Evolutionary conservation across 2,113 vertebrate genomes (phyloP).

Genomic region (Dermatemys mawii): DNA sequence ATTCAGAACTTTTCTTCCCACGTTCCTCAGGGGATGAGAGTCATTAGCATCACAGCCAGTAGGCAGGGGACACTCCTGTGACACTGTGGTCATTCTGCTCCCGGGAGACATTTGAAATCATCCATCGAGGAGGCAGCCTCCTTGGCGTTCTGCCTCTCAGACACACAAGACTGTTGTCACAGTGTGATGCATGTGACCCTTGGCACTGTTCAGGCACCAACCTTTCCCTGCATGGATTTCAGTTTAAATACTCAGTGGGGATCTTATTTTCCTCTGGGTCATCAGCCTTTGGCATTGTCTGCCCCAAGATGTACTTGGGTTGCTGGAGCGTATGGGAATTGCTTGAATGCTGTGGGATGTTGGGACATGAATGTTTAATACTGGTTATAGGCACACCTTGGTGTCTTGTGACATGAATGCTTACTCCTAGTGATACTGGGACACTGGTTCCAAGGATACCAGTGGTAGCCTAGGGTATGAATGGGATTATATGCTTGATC

Average conservation of each 20-base stretch:
- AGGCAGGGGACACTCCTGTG: conserved; percentile 5
- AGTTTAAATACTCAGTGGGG: neutral
- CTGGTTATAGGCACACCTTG: neutral
- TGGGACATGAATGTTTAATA: neutral
- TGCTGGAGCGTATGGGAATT: neutral
- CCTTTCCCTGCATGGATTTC: neutral
- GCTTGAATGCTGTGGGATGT: neutral
- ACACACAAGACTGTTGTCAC: neutral
- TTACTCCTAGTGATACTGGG: neutral
- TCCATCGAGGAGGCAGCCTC: conserved; percentile 47
- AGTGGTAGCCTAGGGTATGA: neutral
- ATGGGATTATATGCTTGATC: neutral
- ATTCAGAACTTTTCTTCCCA: neutral
- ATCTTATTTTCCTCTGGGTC: neutral
- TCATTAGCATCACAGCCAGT: conserved; percentile 9
- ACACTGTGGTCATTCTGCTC: conserved; percentile 8
- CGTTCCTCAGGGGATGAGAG: neutral
- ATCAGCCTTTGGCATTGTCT: neutral
- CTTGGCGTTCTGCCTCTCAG: conserved; percentile 14
- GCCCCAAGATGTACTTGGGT: neutral
- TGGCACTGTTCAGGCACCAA: neutral
- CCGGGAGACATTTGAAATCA: conserved; percentile 28
- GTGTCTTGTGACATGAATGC: neutral
- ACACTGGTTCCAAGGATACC: neutral
- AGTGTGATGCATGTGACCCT: neutral